Conservation (phyloP, 35 echinoderm and acorn worm species). For the Amphiura filiformis region DNA sequence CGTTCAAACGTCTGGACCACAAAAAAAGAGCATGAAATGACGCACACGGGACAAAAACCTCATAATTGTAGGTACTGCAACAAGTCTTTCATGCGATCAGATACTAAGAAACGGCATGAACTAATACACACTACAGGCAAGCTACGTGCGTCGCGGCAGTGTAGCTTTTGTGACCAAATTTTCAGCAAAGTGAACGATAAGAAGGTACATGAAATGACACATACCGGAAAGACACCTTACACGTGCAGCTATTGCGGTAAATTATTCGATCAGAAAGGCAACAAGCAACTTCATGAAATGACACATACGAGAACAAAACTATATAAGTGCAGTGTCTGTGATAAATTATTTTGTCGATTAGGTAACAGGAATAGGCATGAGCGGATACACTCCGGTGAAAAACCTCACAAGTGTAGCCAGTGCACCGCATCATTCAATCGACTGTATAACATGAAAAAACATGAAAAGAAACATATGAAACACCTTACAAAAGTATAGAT, state of each 20-base stretch:
- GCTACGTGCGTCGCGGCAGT: background rate
- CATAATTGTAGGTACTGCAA: too few species aligned
- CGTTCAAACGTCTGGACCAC: too few species aligned
- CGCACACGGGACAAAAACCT: too few species aligned
- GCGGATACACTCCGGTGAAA: background rate
- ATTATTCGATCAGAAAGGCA: background rate
- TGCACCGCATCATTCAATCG: background rate
- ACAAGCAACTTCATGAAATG: background rate
- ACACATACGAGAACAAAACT: background rate
- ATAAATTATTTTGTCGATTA: background rate
- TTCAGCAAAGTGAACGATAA: background rate
- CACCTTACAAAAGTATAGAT: too few species aligned
- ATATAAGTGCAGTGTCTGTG: background rate
- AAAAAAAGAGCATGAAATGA: too few species aligned
- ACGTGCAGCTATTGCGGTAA: background rate
- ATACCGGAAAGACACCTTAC: constrained; percentile 13
- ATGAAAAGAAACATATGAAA: too few species aligned
- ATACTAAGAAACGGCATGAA: constrained; percentile 16
- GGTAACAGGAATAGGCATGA: background rate
- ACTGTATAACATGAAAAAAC: too few species aligned
- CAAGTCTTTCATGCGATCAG: too few species aligned
- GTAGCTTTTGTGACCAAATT: background rate
- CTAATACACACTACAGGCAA: background rate
- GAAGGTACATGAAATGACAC: constrained; percentile 17
- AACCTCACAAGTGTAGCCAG: background rate